phyloP scores from a whole-genome alignment of 2,113 vertebrate species.

The Narcine bancroftii region DNA sequence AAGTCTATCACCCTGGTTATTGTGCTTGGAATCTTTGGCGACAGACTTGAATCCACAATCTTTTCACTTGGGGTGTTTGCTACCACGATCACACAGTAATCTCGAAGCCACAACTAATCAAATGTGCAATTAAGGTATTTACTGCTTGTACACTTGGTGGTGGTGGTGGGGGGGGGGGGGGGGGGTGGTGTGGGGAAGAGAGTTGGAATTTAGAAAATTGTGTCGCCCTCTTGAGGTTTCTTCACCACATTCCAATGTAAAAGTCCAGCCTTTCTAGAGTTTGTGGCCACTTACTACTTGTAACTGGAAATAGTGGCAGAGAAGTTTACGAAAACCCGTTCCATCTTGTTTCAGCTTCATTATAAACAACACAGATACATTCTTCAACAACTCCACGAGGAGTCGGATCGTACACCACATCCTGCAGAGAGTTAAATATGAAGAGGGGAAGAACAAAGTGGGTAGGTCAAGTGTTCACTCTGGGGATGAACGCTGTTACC shows the following conservation, averaged over 20 bases:
- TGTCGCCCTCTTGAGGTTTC: background rate
- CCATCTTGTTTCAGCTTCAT: conserved; percentile 70
- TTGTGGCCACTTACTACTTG: background rate
- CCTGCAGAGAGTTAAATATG: conserved; percentile 85
- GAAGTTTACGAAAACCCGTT: background rate
- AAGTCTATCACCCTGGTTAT: no score
- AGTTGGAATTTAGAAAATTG: no score
- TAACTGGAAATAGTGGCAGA: background rate
- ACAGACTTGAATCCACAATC: no score
- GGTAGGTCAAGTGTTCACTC: conserved; percentile 58
- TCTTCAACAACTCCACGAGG: conserved; percentile 89
- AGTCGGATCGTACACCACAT: conserved; percentile 91
- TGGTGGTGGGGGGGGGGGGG: no score
- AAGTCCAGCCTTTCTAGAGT: background rate
- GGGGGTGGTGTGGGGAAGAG: no score
- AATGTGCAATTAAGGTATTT: no score
- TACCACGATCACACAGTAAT: no score
- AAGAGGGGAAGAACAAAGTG: conserved; percentile 91
- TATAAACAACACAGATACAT: conserved; percentile 92
- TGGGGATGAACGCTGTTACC: background rate
- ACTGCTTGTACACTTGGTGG: no score
- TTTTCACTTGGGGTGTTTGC: no score
- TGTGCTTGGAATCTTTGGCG: no score
- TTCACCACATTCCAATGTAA: no score
- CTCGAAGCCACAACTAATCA: no score